Evolutionary conservation across 2,888 invertebrate genomes (phyloP), one percentile per base, ranked within the genome.

Genomic region (Pardosa pseudoannulata): DNA sequence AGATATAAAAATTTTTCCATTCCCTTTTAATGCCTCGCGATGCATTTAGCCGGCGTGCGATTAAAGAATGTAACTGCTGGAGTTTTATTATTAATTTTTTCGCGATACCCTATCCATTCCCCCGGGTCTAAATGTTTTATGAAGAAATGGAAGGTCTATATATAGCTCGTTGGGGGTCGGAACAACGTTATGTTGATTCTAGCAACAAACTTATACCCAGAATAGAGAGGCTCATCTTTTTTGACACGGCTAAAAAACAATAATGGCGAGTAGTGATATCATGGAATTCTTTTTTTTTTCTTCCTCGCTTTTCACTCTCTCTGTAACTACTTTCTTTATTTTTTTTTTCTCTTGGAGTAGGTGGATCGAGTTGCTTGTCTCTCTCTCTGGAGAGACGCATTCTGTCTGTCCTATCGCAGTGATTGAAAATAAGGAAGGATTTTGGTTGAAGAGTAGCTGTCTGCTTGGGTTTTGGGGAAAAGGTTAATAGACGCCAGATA

Each of bases 111-210:
- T 28, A 68, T 65, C 72, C n/a, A n/a, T n/a, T n/a, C n/a, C n/a
- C n/a, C 31, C n/a, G 1, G 23, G 56, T 71, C 75, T 82, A 85
- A 85, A 85, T 85, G 83, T 85, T 85, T 78, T 85, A 85, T 85
- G 83, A 85, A 85, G 83, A 76, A 83, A 78, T 85, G 73, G 56
- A 39, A n/a, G 56, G 28, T 56, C 78, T 85, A 85, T 72, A 78
- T 85, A 78, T 85, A 85, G 83, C 46, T 73, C 46, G 28, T 65
- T 32, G 62, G 78, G 67, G n/a, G n/a, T n/a, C n/a, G 71, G 76
- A 85, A 85, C 83, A 85, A 85, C 83, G 78, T 68, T n/a, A 85
- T 85, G 83, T 85, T 85, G 83, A 85, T 85, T 85, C 83, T 79
- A 78, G 73, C 72, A 85, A 85, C 83, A 73, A 85, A 85, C 83